Evolutionary conservation across 2,113 vertebrate genomes (phyloP).

Genomic region (Bungarus multicinctus): DNA sequence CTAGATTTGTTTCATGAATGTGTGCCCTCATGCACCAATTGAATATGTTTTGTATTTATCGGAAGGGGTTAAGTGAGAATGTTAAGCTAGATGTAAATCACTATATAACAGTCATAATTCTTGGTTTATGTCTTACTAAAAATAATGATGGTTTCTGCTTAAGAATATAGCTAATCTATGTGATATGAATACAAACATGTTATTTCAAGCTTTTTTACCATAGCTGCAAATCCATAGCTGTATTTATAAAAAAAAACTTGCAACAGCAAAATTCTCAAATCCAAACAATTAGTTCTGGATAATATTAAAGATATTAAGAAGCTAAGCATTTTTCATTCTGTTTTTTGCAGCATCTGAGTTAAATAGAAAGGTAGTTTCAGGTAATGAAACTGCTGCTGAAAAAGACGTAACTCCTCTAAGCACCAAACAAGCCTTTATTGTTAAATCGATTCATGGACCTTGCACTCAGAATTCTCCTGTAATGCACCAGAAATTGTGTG

Average conservation of each 20-base stretch:
- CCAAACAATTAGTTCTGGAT: background rate
- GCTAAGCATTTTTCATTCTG: background rate
- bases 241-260: background rate
- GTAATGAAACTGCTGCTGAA: constrained; percentile 28
- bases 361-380: constrained; percentile 45
- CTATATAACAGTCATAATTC: background rate
- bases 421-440: constrained; percentile 24
- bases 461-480: constrained; percentile 59
- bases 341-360: constrained; percentile 37
- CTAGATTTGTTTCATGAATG: background rate
- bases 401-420: constrained; percentile 31
- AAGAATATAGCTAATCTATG: background rate
- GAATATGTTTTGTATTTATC: background rate
- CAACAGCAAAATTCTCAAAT: background rate
- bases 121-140: background rate
- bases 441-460: constrained; percentile 47
- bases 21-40: background rate
- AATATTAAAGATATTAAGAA: background rate
- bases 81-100: background rate
- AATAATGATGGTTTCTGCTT: background rate
- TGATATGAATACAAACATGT: background rate
- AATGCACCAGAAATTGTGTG: constrained; percentile 58
- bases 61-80: background rate
- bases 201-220: background rate
- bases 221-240: background rate